Conservation (phyloP, 2,888 invertebrate genomes). For the Tinea semifulvella region DNA sequence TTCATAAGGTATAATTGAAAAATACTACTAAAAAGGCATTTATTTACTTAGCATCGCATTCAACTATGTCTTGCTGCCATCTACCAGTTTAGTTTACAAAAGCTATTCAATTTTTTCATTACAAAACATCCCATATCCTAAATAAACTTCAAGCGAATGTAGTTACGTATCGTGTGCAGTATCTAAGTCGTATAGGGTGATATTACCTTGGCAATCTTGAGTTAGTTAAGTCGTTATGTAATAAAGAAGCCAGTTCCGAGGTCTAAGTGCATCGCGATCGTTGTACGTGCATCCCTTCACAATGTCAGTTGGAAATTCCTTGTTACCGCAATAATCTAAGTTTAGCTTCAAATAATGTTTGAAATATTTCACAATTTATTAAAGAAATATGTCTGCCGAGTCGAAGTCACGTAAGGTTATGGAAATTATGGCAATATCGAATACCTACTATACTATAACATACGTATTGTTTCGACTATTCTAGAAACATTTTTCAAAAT, state of each 20-base stretch:
- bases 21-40: slow-evolving; percentile 39
- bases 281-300: slow-evolving; percentile 54
- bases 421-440: too few relatives aligned
- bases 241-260: slow-evolving; percentile 19
- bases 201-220: background rate
- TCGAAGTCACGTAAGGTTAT: slow-evolving; percentile 10
- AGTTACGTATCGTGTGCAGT: slow-evolving; percentile 13
- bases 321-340: slow-evolving; percentile 60
- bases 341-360: slow-evolving; percentile 40
- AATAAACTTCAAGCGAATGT: background rate
- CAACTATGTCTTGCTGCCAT: slow-evolving; percentile 37
- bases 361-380: slow-evolving; percentile 48
- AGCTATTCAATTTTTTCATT: slow-evolving; percentile 25
- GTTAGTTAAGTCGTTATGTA: background rate
- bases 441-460: too few relatives aligned
- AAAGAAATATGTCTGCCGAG: slow-evolving; percentile 15
- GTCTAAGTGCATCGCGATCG: slow-evolving; percentile 59
- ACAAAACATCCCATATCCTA: background rate
- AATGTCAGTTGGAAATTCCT: slow-evolving; percentile 60
- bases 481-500: too few relatives aligned
- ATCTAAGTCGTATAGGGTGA: background rate
- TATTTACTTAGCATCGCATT: slow-evolving; percentile 47
- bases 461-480: too few relatives aligned
- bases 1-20: slow-evolving; percentile 37
- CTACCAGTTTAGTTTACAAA: slow-evolving; percentile 49